Percentiles rank a stretch among this genome's conserved stretches.
phyloP scores from a whole-genome alignment of 1,140 invertebrate genomes.

The Euglossa dilemma region DNA sequence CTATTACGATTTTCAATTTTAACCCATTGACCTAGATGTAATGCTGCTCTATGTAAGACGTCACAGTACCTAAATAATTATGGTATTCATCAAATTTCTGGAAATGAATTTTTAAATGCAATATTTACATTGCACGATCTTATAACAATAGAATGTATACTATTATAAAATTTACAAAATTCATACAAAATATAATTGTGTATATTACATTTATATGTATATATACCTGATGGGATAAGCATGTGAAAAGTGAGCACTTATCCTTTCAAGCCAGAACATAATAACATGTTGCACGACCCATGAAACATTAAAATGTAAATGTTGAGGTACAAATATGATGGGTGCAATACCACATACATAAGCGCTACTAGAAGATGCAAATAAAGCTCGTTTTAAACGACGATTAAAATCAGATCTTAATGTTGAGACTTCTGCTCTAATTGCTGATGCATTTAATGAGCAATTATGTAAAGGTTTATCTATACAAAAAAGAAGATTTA shows the following conservation, averaged over 20 bases:
- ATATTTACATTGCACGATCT: not conserved
- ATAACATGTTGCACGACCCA: constrained; percentile 92
- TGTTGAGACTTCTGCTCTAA: constrained; percentile 93
- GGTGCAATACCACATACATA: constrained; percentile 96
- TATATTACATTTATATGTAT: constrained; percentile 9
- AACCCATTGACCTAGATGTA: constrained; percentile 94
- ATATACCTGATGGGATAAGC: constrained; percentile 86
- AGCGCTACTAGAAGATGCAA: constrained; percentile 93
- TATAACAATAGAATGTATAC: not conserved
- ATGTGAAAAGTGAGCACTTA: constrained; percentile 91
- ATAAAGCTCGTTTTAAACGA: constrained; percentile 94
- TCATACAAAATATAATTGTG: not conserved
- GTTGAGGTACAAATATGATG: constrained; percentile 87
- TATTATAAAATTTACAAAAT: not conserved
- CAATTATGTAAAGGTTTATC: constrained; percentile 87
- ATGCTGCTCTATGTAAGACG: constrained; percentile 92
- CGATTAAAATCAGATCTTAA: constrained; percentile 94
- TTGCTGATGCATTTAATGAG: constrained; percentile 86
- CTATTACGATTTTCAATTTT: constrained; percentile 86
- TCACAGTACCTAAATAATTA: constrained; percentile 88
- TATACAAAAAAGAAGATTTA: constrained; percentile 57
- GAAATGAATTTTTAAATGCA: constrained; percentile 43
- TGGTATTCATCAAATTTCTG: constrained; percentile 39
- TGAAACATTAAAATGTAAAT: constrained; percentile 92
- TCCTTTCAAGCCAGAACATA: constrained; percentile 91